Evolutionary conservation across 2,888 invertebrate species (phyloP), one percentile per base, ranked within the genome.

Genomic region (Leptogaster cylindrica): DNA sequence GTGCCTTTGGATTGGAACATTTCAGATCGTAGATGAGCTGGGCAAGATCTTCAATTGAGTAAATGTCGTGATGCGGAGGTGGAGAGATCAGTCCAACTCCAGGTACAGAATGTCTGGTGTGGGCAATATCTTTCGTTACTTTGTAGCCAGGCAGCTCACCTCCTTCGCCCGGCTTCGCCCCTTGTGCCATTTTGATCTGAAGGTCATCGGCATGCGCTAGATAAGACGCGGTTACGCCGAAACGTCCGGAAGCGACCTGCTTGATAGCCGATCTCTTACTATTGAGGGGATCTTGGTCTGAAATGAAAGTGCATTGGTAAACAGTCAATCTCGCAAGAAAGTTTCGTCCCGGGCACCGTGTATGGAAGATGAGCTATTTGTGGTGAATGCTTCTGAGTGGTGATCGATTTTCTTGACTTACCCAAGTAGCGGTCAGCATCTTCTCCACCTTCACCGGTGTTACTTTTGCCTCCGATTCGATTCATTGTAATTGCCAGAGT

Each of bases 161-260:
- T 18, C 98, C 98, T 82, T 99, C 98, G 0, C 99, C 99, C 0
- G 99, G 98, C 80, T 99, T 99, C 65, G 99, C 98, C 1, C 98
- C 97, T 83, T 99, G 96, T 5, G 99, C 98, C 98, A 99, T 99
- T 84, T 99, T 99, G 77, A 99, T 99, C 83, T 99, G 99, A 72
- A 99, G 81, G 80, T 99, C 98, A 81, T 99, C 98, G 0, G 98
- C 94, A 82, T 98, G 95, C 6, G 97, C 96, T 72, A 99, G 82
- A 79, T 99, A 99, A 0, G 96, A 92, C 10, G 97, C 95, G 0
- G 97, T 99, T 2, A 99, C 99, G 6, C 99, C 98, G 82, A 99
- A 99, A 52, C 99, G 87, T 5, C 98, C 99, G 5, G 97, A 97
- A 5, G 99, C 99, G 12, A 99, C 96, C 85, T 99, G 99, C 80